These are phyloP conservation scores for Onychomys arenicola DNA, from an alignment of 2,797 vertebrate species.

Conservation along the genomic window DNA sequence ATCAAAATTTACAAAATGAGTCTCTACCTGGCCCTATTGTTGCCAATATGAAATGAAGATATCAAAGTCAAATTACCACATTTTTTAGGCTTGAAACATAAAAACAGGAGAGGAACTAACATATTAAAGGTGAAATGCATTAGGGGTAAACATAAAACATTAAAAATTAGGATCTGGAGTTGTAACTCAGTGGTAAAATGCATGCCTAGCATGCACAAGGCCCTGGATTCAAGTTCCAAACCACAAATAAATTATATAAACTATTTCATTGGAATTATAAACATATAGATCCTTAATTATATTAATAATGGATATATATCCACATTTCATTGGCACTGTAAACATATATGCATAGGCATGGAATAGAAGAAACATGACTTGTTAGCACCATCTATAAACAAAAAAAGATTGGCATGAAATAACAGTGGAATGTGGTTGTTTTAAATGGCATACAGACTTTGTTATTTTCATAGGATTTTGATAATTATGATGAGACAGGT, in stretches of 20 bases:
- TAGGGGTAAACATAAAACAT: not conserved
- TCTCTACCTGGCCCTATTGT: not conserved
- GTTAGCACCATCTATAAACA: not conserved
- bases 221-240: not conserved
- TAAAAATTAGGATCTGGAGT: not conserved
- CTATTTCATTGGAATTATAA: not conserved
- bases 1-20: not conserved
- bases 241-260: not conserved
- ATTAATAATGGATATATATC: not conserved
- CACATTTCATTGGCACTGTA: not conserved
- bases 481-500: not conserved
- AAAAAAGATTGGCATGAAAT: not conserved
- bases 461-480: not conserved
- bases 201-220: not conserved
- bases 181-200: not conserved
- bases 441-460: not conserved
- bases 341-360: not conserved
- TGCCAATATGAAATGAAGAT: conserved; percentile 14
- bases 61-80: not conserved
- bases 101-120: conserved; percentile 24
- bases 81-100: conserved; percentile 24
- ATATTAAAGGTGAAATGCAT: not conserved
- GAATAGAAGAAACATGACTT: not conserved
- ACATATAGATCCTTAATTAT: not conserved
- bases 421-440: no score